Conservation (phyloP, 2,113 vertebrate genomes). For the Psophia crepitans region DNA sequence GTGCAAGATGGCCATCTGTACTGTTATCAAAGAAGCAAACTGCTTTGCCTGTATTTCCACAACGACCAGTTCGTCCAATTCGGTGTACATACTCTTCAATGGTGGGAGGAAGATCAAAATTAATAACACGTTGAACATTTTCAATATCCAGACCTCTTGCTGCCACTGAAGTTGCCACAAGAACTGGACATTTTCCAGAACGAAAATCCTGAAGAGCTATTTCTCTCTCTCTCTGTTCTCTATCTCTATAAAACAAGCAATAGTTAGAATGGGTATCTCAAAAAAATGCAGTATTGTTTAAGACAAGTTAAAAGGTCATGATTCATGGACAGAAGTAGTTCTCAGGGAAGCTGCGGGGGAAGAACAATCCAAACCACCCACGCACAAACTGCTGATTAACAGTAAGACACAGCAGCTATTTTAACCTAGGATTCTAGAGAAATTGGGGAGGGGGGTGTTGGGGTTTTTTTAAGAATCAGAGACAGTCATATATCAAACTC, state of each 20-base stretch:
- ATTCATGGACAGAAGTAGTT: background rate
- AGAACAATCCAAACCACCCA: background rate
- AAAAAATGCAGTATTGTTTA: background rate
- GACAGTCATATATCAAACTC: background rate
- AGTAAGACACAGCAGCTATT: background rate
- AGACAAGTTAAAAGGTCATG: background rate
- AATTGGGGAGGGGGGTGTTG: background rate
- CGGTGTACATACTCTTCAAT: conserved; percentile 95
- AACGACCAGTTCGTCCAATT: conserved; percentile 93
- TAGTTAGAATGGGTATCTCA: background rate
- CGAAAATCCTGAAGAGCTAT: conserved; percentile 86
- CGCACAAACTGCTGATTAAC: fast-evolving
- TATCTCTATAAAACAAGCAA: conserved; percentile 76
- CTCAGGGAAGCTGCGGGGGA: fast-evolving
- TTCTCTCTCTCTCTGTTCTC: conserved; percentile 90
- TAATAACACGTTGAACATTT: conserved; percentile 92
- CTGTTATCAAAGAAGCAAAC: conserved; percentile 86
- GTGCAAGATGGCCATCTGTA: conserved; percentile 78
- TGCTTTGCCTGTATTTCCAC: conserved; percentile 88
- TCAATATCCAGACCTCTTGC: conserved; percentile 93
- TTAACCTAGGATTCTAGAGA: background rate
- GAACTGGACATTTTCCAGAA: conserved; percentile 83
- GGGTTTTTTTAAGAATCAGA: background rate
- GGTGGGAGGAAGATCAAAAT: conserved; percentile 88
- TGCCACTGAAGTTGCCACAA: conserved; percentile 94